phyloP scores from a whole-genome alignment of 2,113 vertebrate species.

The Bos indicus region DNA sequence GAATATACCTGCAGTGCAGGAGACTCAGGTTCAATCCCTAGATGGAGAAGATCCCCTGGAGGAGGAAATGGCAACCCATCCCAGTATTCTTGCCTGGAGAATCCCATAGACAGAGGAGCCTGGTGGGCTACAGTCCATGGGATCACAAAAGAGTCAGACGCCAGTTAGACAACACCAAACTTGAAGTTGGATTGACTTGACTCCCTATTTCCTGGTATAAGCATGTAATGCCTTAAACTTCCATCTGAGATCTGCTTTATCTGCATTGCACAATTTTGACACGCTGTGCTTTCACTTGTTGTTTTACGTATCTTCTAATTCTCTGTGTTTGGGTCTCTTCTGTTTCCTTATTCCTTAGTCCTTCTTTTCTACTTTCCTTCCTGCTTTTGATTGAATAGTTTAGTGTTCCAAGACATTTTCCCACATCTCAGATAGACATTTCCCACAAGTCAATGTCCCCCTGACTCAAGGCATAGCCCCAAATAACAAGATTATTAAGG shows the following conservation, averaged over 20 bases:
- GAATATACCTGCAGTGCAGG: background rate
- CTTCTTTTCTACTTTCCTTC: background rate
- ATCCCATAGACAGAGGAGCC: background rate
- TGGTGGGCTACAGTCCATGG: background rate
- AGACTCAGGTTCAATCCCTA: background rate
- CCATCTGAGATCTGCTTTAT: background rate
- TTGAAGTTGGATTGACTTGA: background rate
- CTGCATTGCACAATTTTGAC: background rate
- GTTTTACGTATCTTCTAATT: background rate
- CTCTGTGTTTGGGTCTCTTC: background rate
- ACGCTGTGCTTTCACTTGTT: background rate
- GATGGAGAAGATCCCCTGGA: background rate
- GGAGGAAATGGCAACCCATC: background rate
- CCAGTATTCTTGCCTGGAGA: background rate
- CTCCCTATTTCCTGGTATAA: background rate
- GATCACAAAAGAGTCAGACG: background rate
- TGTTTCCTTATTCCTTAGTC: background rate
- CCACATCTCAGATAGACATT: background rate
- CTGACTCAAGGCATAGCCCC: background rate
- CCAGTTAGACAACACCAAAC: background rate
- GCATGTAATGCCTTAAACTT: background rate
- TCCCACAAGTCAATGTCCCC: background rate
- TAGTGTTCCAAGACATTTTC: background rate
- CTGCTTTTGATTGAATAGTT: background rate
- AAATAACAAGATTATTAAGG: background rate